Percentiles rank a stretch among this genome's conserved stretches.
phyloP scores from a whole-genome alignment of 1,140 invertebrate genomes.

The Drosophila tani region DNA sequence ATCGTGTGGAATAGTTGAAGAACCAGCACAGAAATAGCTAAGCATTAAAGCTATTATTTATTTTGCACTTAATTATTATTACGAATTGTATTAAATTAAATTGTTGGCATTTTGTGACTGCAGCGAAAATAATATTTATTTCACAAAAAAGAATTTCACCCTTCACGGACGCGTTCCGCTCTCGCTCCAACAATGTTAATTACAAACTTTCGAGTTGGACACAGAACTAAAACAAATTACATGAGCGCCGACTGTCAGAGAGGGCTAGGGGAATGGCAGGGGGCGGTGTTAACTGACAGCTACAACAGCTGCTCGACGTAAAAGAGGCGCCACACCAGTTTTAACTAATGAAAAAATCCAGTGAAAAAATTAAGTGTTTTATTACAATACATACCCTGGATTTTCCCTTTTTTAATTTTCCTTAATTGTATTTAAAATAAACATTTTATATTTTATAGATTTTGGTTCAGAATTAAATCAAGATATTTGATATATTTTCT shows the following conservation, averaged over 20 bases:
- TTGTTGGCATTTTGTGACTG: conserved; percentile 20
- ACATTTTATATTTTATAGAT: no score
- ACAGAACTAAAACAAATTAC: conserved; percentile 47
- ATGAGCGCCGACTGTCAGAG: conserved; percentile 19
- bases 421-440: no score
- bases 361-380: no score
- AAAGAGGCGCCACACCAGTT: no score
- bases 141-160: conserved; percentile 3
- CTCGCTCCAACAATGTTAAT: conserved; percentile 45
- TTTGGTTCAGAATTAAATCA: no score
- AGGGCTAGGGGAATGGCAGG: background rate
- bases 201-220: conserved; percentile 54
- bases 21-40: background rate
- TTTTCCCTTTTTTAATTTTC: no score
- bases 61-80: background rate
- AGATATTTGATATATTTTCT: no score
- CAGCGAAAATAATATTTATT: conserved; percentile 28
- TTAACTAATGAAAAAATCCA: no score
- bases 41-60: background rate
- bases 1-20: conserved; percentile 17
- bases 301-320: conserved; percentile 1
- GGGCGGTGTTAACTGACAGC: conserved; percentile 14
- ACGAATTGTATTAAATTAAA: conserved; percentile 18
- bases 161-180: background rate
- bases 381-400: no score